Base-by-base conservation (phyloP, 2,888 invertebrate species). In the Saturnia japonica region DNA sequence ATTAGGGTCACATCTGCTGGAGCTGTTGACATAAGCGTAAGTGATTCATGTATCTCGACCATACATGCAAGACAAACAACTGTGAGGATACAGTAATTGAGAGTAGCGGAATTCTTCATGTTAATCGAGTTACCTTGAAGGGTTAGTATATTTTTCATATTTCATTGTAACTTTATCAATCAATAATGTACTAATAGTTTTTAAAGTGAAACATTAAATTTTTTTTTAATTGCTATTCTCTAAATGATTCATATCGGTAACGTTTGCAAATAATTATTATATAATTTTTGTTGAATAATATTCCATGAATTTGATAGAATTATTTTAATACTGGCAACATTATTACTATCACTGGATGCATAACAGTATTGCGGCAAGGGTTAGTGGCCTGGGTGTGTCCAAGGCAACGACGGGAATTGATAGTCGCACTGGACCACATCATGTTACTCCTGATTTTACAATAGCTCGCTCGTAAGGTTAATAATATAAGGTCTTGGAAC, bases 341-440 rank as follows among this genome's bases (percentile, higher is more conserved):
- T 47, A 64, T 43, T 51, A 62, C 68, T 74, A 71, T 74, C 74
- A 70, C 73, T 80, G 82, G 67, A 78, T 81, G 82, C 77, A 77
- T 78, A 78, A 76, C 76, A 81, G 82, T 83, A 87, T 87, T 88
- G 84, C 87, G 83, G 83, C 88, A 85, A 86, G 88, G 89, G 91
- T 89, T 84, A 90, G 82, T 88, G 90, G 83, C 89, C 91, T 91
- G 90, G 92, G 92, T 87, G 92, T 91, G 92, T 84, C 88, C 89
- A 86, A 88, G 84, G 89, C 85, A 82, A 84, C 83, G 73, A 77
- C 79, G 81, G 86, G 86, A 86, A 88, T 88, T 84, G 87, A 89
- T 88, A 88, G 85, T 85, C 81, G 85, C 77, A 75, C 76, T 78
- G 79, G 79, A 80, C 84, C 82, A 84, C 84, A 84, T 85, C 85